Percentiles rank a stretch among this genome's conserved stretches.
phyloP scores from a whole-genome alignment of 2,113 vertebrate species.

The Neomonachus schauinslandi region DNA sequence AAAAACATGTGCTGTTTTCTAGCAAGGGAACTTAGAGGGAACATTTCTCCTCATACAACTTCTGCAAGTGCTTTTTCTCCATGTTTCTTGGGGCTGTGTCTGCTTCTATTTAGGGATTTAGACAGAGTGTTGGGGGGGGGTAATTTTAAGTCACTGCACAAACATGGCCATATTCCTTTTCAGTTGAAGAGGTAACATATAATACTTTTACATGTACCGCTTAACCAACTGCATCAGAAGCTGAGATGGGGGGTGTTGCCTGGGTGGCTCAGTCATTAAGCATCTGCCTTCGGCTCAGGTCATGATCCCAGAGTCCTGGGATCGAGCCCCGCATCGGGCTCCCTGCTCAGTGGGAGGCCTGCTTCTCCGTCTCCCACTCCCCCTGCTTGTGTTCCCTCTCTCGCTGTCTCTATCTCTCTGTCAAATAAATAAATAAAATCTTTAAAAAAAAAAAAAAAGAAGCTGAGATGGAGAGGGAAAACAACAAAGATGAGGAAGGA shows the following conservation, averaged over 20 bases:
- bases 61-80: neutral
- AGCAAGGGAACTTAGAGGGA: neutral
- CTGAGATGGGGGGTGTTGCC: neutral
- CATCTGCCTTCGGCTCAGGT: too few relatives aligned
- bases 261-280: too few relatives aligned
- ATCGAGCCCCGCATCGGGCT: too few relatives aligned
- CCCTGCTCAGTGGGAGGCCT: too few relatives aligned
- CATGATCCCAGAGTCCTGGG: too few relatives aligned
- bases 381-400: too few relatives aligned
- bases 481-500: neutral
- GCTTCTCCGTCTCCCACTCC: too few relatives aligned
- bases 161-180: neutral
- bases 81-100: neutral
- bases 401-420: too few relatives aligned
- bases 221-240: neutral
- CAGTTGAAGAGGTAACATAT: neutral
- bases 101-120: neutral
- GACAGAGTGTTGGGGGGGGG: too few relatives aligned
- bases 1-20: neutral
- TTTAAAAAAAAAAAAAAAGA: neutral
- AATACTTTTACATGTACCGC: neutral
- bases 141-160: neutral
- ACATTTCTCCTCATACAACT: neutral
- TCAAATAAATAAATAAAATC: too few relatives aligned
- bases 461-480: neutral